Base-by-base conservation (phyloP, 2,888 invertebrate genomes). In the Pinctada fucata region DNA sequence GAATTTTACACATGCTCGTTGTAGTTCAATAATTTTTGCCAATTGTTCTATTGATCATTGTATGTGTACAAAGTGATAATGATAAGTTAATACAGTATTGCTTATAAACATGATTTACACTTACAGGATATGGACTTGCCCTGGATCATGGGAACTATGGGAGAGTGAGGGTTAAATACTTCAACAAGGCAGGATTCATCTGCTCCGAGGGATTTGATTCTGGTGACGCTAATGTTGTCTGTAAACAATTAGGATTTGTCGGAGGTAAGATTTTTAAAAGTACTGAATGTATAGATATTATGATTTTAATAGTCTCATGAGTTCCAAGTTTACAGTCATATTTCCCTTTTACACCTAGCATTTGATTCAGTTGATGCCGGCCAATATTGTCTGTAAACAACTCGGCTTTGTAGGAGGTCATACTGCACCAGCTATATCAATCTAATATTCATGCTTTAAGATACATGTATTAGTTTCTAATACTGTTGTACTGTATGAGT, bases 181-280 rank as follows among this genome's bases (percentile, higher is more conserved):
- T 84, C 68, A 79, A 72, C 16, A 83, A 85, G n/a, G 76, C 83
- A 3, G 89, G 89, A 2, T 83, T 79, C 66, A 79, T 90, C 13
- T 90, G 90, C 76, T 76, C 82, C 5, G 81, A 86, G 58, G 82
- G 83, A 10, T 89, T 87, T 72, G 84, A 84, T 63, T 82, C 85
- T 45, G 72, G 72, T 0, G 89, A 87, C 58, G 88, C 88, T 4
- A 79, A 65, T 3, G 85, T 88, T 1, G 76, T 85, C 4, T 89
- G 89, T 78, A 80, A 73, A 68, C 87, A 88, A 72, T 72, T 83
- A 2, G 88, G 88, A 45, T 88, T 79, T 72, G 47, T 52, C 1
- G 86, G 86, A 10, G 88, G 88, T 64, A 49, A 48, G 63, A 16
- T 3, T 69, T 69, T 4, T 69, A 2, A 69, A 69, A 31, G 31